Percentiles rank a stretch among this genome's conserved stretches.
Conservation (phyloP, 2,888 invertebrate genomes). For the Cremastobaeus sp. region DNA sequence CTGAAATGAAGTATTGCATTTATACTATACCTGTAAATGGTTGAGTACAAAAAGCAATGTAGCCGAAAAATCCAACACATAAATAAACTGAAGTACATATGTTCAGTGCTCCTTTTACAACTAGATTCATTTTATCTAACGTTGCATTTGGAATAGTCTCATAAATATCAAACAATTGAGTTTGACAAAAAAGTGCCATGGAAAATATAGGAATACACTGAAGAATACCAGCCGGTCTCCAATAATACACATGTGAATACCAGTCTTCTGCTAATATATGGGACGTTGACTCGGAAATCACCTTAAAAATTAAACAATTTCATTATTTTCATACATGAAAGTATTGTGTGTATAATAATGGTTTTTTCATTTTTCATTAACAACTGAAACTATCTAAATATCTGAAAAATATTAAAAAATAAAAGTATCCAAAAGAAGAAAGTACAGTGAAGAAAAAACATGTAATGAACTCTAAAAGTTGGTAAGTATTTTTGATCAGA, state of each 20-base stretch:
- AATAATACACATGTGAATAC: slow-evolving; percentile 85
- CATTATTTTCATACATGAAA: not conserved
- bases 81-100: slow-evolving; percentile 95
- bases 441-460: no score
- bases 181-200: slow-evolving; percentile 98
- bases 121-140: slow-evolving; percentile 91
- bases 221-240: slow-evolving; percentile 91
- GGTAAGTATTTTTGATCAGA: no score
- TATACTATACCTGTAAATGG: slow-evolving; percentile 83
- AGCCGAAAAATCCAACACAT: slow-evolving; percentile 95
- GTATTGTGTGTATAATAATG: not conserved
- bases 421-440: no score
- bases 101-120: slow-evolving; percentile 93
- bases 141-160: slow-evolving; percentile 93
- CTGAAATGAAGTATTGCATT: no score
- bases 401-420: no score
- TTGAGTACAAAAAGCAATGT: slow-evolving; percentile 90
- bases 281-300: slow-evolving; percentile 87
- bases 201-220: slow-evolving; percentile 97
- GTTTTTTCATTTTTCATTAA: not conserved
- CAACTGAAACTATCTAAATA: no score
- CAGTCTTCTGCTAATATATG: slow-evolving; percentile 88
- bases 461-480: no score
- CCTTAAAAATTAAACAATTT: slow-evolving; percentile 80
- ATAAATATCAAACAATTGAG: slow-evolving; percentile 96